A percentile compares a stretch with the other conserved stretches of the same genome.
Conservation (phyloP, 2,888 invertebrate species). For the Phaonia tiefii region DNA sequence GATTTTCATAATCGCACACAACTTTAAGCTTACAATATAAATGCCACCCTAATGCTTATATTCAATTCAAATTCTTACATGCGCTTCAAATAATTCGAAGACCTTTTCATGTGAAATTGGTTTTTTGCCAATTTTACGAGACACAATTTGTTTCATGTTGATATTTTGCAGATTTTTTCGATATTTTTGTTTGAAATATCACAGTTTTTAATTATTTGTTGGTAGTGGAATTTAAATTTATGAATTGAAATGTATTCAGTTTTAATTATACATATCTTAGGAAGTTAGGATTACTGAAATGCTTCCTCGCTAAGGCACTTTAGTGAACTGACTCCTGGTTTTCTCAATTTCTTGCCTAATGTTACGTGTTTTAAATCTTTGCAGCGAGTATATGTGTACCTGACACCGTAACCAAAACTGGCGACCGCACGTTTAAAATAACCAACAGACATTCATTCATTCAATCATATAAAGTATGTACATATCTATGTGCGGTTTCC, state of each 20-base stretch:
- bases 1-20: neutral
- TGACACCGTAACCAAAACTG: slow-evolving; percentile 6
- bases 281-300: slow-evolving; percentile 9
- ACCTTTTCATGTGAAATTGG: slow-evolving; percentile 55
- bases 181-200: slow-evolving; percentile 15
- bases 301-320: slow-evolving; percentile 27
- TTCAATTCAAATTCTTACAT: slow-evolving; percentile 53
- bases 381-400: slow-evolving; percentile 10
- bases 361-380: slow-evolving; percentile 21
- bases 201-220: slow-evolving; percentile 33
- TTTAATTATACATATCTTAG: neutral
- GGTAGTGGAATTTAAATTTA: neutral
- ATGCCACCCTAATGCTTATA: too few species aligned
- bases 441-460: slow-evolving; percentile 23
- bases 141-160: slow-evolving; percentile 55
- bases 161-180: neutral
- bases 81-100: slow-evolving; percentile 62
- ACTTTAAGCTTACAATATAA: too few species aligned
- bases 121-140: slow-evolving; percentile 56
- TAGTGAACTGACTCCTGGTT: slow-evolving; percentile 20
- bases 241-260: neutral
- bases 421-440: slow-evolving; percentile 21
- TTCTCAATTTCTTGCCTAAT: neutral
- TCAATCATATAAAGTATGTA: too few species aligned
- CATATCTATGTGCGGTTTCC: slow-evolving; percentile 17